These are phyloP conservation scores for Aphelocoma coerulescens DNA, from an alignment of 2,113 vertebrate genomes.

Conservation along the genomic window DNA sequence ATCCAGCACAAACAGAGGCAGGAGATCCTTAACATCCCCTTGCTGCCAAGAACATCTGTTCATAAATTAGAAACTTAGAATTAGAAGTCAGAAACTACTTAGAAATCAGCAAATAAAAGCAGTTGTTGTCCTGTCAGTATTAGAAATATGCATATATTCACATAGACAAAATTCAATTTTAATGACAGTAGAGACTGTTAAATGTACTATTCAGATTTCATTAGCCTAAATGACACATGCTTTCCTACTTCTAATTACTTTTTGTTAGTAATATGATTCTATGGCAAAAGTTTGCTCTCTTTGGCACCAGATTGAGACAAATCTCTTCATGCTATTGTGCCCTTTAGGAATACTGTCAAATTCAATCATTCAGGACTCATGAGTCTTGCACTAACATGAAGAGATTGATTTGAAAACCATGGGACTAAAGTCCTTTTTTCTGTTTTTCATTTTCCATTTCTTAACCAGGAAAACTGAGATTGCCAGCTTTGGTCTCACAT, in stretches of 20 bases:
- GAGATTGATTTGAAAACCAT: conserved; percentile 45
- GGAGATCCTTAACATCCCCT: not conserved
- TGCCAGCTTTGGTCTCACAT: conserved; percentile 43
- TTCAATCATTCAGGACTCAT: conserved; percentile 40
- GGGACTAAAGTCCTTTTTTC: not conserved
- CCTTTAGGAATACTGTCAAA: conserved; percentile 56
- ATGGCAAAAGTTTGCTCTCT: not conserved
- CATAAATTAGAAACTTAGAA: not conserved
- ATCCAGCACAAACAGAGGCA: not conserved
- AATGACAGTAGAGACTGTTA: not conserved
- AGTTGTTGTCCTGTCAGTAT: not conserved
- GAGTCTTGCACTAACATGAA: conserved; percentile 45
- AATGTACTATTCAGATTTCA: not conserved
- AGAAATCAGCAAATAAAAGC: not conserved
- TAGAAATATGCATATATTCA: not conserved
- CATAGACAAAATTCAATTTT: not conserved
- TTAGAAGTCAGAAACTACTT: not conserved
- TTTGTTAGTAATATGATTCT: not conserved
- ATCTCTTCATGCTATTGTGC: conserved; percentile 38
- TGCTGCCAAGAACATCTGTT: not conserved
- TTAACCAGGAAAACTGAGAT: conserved; percentile 29
- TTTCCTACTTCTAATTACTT: conserved; percentile 10
- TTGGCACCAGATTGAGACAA: conserved; percentile 27
- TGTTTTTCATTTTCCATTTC: conserved; percentile 33
- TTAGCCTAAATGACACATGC: not conserved